These are phyloP conservation scores for Phalacrocorax aristotelis DNA, from an alignment of 2,113 vertebrate genomes.

Conservation along the genomic window DNA sequence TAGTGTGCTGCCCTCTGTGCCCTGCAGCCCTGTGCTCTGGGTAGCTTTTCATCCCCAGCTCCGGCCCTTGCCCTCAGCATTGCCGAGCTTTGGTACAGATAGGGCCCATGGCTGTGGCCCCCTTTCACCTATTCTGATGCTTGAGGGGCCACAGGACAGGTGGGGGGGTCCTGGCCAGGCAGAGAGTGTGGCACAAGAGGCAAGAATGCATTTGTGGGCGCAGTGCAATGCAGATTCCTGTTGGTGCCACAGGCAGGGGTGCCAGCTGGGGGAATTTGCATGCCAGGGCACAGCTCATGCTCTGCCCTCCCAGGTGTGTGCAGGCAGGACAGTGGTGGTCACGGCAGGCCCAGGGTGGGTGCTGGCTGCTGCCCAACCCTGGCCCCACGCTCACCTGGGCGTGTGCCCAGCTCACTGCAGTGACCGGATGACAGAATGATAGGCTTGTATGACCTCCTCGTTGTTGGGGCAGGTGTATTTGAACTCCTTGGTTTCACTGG, in stretches of 20 bases:
- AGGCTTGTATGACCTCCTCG: conserved; percentile 83
- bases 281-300: not conserved
- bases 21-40: not conserved
- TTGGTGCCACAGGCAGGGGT: not conserved
- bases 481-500: conserved; percentile 82
- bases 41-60: not conserved
- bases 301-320: not conserved
- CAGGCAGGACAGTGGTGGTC: not conserved
- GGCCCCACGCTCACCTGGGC: not conserved
- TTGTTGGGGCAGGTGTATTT: conserved; percentile 84
- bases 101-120: accelerated
- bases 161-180: not conserved
- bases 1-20: not conserved
- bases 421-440: conserved; percentile 78
- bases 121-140: not conserved
- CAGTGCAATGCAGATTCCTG: not conserved
- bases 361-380: not conserved
- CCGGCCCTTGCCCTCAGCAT: not conserved
- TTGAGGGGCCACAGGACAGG: not conserved
- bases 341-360: accelerated
- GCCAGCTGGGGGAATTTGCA: not conserved
- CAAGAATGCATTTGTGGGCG: accelerated
- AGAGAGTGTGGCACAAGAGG: not conserved
- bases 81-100: not conserved
- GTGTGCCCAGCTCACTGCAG: accelerated